Base-by-base conservation (phyloP, 2,797 vertebrate genomes). In the Gymnodraco acuticeps region DNA sequence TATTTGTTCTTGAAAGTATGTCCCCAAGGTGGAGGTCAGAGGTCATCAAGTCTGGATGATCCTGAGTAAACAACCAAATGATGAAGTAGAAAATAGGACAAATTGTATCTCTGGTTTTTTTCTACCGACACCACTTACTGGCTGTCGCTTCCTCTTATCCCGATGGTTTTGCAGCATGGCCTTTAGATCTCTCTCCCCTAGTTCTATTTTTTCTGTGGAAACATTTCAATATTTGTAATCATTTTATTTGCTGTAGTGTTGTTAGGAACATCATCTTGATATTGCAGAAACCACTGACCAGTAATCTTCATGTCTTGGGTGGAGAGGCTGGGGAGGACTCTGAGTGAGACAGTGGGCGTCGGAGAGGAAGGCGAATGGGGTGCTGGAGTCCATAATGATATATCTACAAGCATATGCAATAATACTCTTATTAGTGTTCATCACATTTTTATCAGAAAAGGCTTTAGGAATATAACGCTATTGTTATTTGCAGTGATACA, bases 231-330 rank as follows among this genome's bases (percentile, higher is more conserved):
- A 38, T 38, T 38, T 38, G 33, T 43, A 13, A 43, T 61, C 2
- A 41, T 61, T 3, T 6, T 10, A 47, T 41, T 15, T 0, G 10
- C 3, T 53, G 4, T 20, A 4, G 14, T 71, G 2, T 41, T 62
- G 13, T 45, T 0, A 43, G 8, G 1, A 62, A 58, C 38, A 52
- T 43, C 11, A 47, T 20, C 16, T 61, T 12, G 19, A 52, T 13
- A 42, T 0, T 60, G 3, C 12, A 76, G 10, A 51, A 38, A 77
- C 51, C 3, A 80, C 96, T 93, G 68, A 99, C 98, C 97, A 78
- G 96, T 95, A 11, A 92, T 97, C 93, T 97, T 99, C 98, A 99
- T 99, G 91, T 99, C 98, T 73, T 94, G 94, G 17, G 97, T 98
- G 53, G 95, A 98, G 68, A 99, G 94, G 0, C 96, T 99, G 62